Evolutionary conservation across 2,888 invertebrate genomes (phyloP).

Genomic region (Drosophila prostipennis): DNA sequence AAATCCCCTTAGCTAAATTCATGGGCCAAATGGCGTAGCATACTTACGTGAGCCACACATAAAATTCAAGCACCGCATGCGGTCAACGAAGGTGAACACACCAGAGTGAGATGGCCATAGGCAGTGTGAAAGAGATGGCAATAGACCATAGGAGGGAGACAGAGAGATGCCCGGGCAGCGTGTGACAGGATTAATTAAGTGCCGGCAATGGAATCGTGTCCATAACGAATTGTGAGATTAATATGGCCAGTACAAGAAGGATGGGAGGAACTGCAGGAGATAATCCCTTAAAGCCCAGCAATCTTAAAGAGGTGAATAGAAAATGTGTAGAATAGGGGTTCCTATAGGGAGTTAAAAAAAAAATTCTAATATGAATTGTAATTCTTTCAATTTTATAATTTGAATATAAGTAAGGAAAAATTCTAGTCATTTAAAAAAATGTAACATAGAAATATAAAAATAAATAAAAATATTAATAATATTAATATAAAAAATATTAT

Average conservation of each 20-base stretch:
- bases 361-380: too few relatives aligned
- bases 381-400: too few relatives aligned
- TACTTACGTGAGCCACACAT: slow-evolving; percentile 70
- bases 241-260: slow-evolving; percentile 5
- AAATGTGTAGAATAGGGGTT: too few relatives aligned
- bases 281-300: not conserved
- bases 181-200: slow-evolving; percentile 57
- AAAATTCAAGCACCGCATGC: slow-evolving; percentile 62
- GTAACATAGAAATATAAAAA: too few relatives aligned
- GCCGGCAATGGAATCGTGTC: slow-evolving; percentile 26
- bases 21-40: slow-evolving; percentile 50
- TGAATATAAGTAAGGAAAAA: too few relatives aligned
- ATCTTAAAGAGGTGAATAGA: not conserved
- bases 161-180: slow-evolving; percentile 19
- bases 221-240: slow-evolving; percentile 45
- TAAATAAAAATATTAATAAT: not conserved
- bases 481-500: not conserved
- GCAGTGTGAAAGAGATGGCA: not conserved
- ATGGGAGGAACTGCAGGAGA: slow-evolving; percentile 1
- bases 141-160: not conserved
- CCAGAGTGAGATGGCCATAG: not conserved
- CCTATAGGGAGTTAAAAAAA: too few relatives aligned
- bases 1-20: slow-evolving; percentile 32
- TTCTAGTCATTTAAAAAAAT: not conserved
- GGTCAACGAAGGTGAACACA: slow-evolving; percentile 33